Conservation (phyloP, 2,797 vertebrate genomes). For the Calcarius lapponicus region DNA sequence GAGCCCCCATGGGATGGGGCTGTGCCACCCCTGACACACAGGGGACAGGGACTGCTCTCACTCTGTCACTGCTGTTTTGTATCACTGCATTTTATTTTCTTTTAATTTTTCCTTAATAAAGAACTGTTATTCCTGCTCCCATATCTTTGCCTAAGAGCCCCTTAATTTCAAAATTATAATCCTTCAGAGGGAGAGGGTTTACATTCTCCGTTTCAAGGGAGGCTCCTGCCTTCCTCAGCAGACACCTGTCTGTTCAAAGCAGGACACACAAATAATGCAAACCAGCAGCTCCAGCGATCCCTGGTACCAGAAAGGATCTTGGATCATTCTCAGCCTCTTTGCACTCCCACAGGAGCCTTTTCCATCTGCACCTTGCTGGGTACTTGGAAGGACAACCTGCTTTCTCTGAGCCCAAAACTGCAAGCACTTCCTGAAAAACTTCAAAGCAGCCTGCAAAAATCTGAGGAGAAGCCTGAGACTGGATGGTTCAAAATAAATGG, state of each 20-base stretch:
- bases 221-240: background rate
- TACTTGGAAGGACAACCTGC: background rate
- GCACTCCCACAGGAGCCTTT: background rate
- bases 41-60: fast-evolving
- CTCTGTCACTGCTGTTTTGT: too few relatives aligned
- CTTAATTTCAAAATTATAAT: background rate
- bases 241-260: background rate
- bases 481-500: fast-evolving
- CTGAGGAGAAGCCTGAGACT: background rate
- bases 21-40: background rate
- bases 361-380: background rate
- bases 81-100: background rate
- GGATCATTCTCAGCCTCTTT: fast-evolving
- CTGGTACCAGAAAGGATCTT: background rate
- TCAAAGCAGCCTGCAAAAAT: background rate
- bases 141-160: background rate
- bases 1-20: background rate
- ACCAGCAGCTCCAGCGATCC: background rate
- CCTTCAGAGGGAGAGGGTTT: background rate
- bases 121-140: background rate
- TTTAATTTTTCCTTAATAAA: background rate
- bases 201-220: fast-evolving
- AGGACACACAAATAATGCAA: background rate
- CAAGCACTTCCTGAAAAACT: background rate
- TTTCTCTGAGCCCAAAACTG: background rate